These are phyloP conservation scores for Lycodopsis pacificus DNA, from an alignment of 2,797 vertebrate species.

Conservation along the genomic window DNA sequence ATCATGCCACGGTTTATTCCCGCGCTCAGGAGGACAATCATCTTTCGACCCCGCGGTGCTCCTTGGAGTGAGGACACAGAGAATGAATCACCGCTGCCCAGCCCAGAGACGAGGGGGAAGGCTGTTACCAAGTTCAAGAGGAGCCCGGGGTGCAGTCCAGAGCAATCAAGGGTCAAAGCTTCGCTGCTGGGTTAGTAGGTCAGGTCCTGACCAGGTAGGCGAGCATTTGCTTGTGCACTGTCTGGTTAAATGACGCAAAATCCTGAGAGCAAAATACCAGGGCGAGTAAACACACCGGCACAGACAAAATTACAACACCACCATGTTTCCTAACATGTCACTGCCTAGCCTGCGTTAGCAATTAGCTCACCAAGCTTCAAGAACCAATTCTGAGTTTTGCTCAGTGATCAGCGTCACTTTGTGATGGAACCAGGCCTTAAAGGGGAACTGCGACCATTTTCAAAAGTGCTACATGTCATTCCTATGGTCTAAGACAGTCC, in stretches of 20 bases:
- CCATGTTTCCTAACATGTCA: no score
- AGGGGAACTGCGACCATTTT: no score
- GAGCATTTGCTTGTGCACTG: constrained; percentile 1
- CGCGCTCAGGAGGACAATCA: constrained; percentile 57
- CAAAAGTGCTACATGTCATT: no score
- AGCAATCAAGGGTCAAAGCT: constrained; percentile 45
- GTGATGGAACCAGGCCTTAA: background rate
- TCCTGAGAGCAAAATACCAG: background rate
- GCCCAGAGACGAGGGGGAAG: constrained; percentile 19
- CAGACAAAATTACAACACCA: background rate
- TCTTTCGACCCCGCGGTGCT: constrained; percentile 56
- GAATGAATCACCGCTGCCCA: constrained; percentile 65
- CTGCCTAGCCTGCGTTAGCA: background rate
- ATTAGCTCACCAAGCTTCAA: background rate
- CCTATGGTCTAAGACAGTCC: no score
- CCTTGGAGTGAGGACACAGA: constrained; percentile 44
- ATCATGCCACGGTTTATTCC: constrained; percentile 54
- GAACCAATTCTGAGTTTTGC: background rate
- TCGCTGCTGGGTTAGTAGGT: constrained; percentile 38
- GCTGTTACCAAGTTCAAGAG: constrained; percentile 66
- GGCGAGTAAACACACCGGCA: background rate
- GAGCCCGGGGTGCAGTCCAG: constrained; percentile 26
- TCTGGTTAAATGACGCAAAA: background rate
- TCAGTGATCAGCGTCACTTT: background rate
- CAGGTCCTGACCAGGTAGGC: constrained; percentile 22